Evolutionary conservation across 2,888 invertebrate genomes (phyloP), one percentile per base, ranked within the genome.

Genomic region (Phlogophora meticulosa): DNA sequence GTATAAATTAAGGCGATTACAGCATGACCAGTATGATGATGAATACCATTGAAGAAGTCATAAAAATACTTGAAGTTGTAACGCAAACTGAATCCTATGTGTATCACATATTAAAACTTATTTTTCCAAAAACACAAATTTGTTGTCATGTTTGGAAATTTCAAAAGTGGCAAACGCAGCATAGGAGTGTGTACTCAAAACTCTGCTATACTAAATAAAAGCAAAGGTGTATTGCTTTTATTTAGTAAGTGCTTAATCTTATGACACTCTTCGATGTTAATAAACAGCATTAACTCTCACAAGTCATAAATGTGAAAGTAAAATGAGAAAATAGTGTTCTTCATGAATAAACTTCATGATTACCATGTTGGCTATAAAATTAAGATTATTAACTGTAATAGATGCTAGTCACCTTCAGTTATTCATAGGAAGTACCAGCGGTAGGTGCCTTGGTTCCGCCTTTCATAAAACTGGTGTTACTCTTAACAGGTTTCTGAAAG

Each of bases 281-380:
- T 32, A 55, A 48, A 53, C 9, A 17, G 40, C 42, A 74, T 42
- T 46, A 65, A 48, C 34, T 45, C 24, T 51, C 20, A 56, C 49
- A 40, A 38, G 7, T 42, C 34, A 72, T 72, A 43, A 46, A 56
- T 43, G 42, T 28, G 63, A 73, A 62, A 73, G 56, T 40, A 17
- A 17, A 34, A 34, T 51, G 22, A 56, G 72, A 78, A 78, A 62
- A 58, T 78, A 34, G 53, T 48, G 3, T 10, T 51, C 10, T 40
- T 63, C n/a, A 42, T 72, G 2, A 40, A 61, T 42, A 52, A n/a
- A 28, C 42, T 69, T 32, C 53, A 55, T 43, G 22, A 51, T 40
- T 72, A 24, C 22, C 34, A 60, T 46, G 63, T 52, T 4, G 38
- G 42, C 53, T 28, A 77, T 72, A 71, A 56, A 58, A 49, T 15